Percentiles rank a stretch among this genome's conserved stretches.
phyloP scores from a whole-genome alignment of 2,888 invertebrate genomes.

The Noctua janthina region DNA sequence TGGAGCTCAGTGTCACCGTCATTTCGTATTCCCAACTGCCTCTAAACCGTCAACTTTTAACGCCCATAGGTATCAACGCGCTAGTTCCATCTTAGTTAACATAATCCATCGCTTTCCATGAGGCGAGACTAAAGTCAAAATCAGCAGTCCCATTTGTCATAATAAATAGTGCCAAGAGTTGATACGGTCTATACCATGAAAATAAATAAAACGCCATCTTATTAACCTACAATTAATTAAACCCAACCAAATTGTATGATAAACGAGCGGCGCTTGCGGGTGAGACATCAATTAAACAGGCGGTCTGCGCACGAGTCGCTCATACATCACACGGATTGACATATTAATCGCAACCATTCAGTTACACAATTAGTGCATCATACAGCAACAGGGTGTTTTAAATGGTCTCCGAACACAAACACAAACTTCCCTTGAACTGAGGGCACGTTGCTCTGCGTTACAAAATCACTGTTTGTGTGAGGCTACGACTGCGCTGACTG shows the following conservation, averaged over 20 bases:
- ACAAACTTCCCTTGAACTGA: background rate
- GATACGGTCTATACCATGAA: background rate
- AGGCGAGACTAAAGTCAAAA: background rate
- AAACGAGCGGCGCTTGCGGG: constrained; percentile 23
- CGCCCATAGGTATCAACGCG: background rate
- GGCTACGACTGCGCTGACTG: background rate
- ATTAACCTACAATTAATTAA: background rate
- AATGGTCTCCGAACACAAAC: background rate
- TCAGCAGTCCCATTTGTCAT: too few species aligned
- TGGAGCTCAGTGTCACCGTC: background rate
- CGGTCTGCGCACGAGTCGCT: constrained; percentile 38
- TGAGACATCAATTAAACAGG: constrained; percentile 48
- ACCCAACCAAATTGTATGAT: constrained; percentile 15
- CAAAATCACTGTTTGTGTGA: background rate
- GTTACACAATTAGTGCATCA: constrained; percentile 26
- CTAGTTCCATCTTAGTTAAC: background rate
- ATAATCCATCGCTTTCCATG: background rate
- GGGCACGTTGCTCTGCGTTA: background rate
- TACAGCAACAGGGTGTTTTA: background rate
- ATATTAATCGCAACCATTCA: constrained; percentile 54
- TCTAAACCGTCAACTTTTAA: background rate
- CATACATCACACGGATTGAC: constrained; percentile 48
- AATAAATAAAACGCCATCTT: background rate
- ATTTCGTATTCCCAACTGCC: background rate
- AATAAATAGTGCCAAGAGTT: too few species aligned